A percentile compares a stretch with the other conserved stretches of the same genome.
These are phyloP conservation scores for Paratrypauchen microcephalus DNA, from an alignment of 2,797 vertebrate genomes.

Conservation along the genomic window DNA sequence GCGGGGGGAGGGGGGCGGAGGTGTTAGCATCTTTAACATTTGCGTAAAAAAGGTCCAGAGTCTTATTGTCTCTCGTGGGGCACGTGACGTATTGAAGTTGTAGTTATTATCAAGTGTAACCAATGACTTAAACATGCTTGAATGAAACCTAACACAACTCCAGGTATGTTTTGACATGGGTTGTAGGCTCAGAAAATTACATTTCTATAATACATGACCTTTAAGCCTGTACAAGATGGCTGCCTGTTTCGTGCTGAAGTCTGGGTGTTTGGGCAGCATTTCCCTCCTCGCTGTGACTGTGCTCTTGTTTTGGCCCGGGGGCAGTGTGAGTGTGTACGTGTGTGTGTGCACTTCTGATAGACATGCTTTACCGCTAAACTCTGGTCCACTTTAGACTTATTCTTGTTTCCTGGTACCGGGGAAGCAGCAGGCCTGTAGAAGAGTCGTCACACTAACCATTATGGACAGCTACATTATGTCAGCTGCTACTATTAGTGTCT, in stretches of 20 bases:
- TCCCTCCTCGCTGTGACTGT: no score
- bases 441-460: slow-evolving; percentile 11
- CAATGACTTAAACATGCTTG: no score
- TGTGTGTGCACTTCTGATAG: neutral
- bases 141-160: no score
- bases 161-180: no score
- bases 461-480: slow-evolving; percentile 13
- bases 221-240: neutral
- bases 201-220: neutral
- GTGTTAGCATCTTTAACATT: no score
- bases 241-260: neutral
- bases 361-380: slow-evolving; percentile 5
- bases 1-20: no score
- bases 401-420: neutral
- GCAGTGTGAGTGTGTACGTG: neutral
- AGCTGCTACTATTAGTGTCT: slow-evolving; percentile 18
- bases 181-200: no score
- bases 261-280: neutral
- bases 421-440: slow-evolving; percentile 4
- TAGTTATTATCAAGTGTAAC: no score
- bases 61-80: no score
- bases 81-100: no score
- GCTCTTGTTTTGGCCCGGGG: slow-evolving; percentile 4
- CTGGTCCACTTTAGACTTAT: slow-evolving; percentile 1
- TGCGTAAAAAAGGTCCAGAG: no score